These are phyloP conservation scores for Anticlea derivata DNA, from an alignment of 2,888 invertebrate genomes.

Conservation along the genomic window DNA sequence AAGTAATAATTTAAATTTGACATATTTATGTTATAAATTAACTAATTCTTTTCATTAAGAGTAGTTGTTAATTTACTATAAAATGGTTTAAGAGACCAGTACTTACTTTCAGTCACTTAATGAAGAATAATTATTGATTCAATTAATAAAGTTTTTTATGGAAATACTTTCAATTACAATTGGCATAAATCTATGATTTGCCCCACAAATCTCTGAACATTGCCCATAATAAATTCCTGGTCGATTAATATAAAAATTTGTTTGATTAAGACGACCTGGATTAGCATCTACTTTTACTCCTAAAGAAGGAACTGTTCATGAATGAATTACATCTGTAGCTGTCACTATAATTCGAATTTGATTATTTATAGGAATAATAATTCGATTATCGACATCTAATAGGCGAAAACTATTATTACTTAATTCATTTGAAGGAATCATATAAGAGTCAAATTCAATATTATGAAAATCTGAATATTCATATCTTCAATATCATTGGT, in stretches of 20 bases:
- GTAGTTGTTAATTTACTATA: slow-evolving; percentile 85
- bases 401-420: slow-evolving; percentile 76
- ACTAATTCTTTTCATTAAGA: slow-evolving; percentile 86
- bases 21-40: slow-evolving; percentile 82
- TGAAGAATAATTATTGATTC: slow-evolving; percentile 81
- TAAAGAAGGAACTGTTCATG: slow-evolving; percentile 85
- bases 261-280: slow-evolving; percentile 87
- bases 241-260: slow-evolving; percentile 84
- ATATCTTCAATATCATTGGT: slow-evolving; percentile 88
- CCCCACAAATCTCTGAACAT: slow-evolving; percentile 93
- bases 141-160: slow-evolving; percentile 82
- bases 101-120: slow-evolving; percentile 88
- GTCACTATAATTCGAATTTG: slow-evolving; percentile 86
- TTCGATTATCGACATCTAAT: slow-evolving; percentile 86
- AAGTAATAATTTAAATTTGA: slow-evolving; percentile 86
- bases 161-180: slow-evolving; percentile 86
- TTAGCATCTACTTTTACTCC: slow-evolving; percentile 87
- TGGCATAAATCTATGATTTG: slow-evolving; percentile 92
- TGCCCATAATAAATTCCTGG: slow-evolving; percentile 88
- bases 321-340: slow-evolving; percentile 86
- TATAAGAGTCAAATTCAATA: slow-evolving; percentile 86
- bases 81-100: slow-evolving; percentile 88
- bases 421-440: slow-evolving; percentile 72
- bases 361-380: slow-evolving; percentile 83
- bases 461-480: slow-evolving; percentile 86